Evolutionary conservation across 1,140 invertebrate genomes (phyloP).

Genomic region (Apis cerana): DNA sequence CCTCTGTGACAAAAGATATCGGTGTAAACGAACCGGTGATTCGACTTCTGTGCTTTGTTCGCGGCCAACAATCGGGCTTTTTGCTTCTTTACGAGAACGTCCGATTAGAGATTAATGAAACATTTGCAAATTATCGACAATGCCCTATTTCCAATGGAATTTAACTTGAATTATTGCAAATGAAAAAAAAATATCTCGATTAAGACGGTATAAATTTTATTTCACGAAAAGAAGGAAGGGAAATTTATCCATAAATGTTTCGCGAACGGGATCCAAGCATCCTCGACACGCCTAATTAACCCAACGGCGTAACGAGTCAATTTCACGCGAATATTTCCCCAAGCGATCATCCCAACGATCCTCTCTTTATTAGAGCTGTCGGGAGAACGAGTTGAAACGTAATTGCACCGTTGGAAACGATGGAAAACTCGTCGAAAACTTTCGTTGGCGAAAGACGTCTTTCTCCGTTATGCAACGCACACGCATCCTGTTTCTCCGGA

Average conservation of each 20-base stretch:
- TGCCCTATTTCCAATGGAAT: too few relatives aligned
- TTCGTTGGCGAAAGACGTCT: neutral
- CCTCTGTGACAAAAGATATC: neutral
- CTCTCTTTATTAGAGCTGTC: neutral
- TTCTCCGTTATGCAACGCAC: too few relatives aligned
- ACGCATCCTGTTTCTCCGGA: too few relatives aligned
- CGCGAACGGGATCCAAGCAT: neutral
- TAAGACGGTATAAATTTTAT: too few relatives aligned
- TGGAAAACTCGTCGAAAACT: neutral
- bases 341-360: neutral
- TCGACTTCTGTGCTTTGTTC: neutral
- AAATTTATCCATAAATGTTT: neutral
- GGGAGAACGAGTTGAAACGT: neutral
- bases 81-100: neutral
- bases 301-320: slow-evolving; percentile 5
- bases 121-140: too few relatives aligned
- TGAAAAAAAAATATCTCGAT: too few relatives aligned
- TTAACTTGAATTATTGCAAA: too few relatives aligned
- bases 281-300: slow-evolving; percentile 6
- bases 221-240: neutral
- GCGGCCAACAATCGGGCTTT: neutral
- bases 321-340: slow-evolving; percentile 13
- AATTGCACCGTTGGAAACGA: too few relatives aligned
- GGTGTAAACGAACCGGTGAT: slow-evolving; percentile 10
- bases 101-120: neutral